Percentiles rank a stretch among this genome's conserved stretches.
phyloP scores from a whole-genome alignment of 2,113 vertebrate genomes.

The Orientallactaga bullata region DNA sequence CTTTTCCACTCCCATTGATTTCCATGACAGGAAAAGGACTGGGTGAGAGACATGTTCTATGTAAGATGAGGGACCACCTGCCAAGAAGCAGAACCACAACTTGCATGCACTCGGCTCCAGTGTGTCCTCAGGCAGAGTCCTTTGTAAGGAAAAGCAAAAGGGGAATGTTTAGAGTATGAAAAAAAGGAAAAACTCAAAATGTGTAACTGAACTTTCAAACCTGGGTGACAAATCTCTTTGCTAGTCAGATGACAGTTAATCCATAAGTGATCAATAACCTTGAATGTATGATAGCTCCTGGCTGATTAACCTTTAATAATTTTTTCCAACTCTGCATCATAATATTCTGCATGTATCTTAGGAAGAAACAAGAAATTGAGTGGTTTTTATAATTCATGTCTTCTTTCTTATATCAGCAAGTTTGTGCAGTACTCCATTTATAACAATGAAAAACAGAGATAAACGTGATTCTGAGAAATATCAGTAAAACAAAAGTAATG shows the following conservation, averaged over 20 bases:
- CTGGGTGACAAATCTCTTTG: background rate
- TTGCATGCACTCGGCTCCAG: too few species aligned
- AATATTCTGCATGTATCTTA: background rate
- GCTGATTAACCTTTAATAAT: background rate
- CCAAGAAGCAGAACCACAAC: too few species aligned
- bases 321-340: background rate
- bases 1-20: background rate
- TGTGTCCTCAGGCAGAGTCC: too few species aligned
- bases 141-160: too few species aligned
- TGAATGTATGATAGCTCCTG: background rate
- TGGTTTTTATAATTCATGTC: background rate
- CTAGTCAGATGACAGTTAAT: background rate
- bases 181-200: background rate
- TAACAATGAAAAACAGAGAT: background rate
- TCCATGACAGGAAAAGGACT: too few species aligned
- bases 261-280: too few species aligned
- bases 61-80: too few species aligned
- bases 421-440: background rate
- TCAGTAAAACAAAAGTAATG: background rate
- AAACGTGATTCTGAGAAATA: background rate
- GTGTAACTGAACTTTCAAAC: background rate
- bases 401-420: background rate
- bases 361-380: background rate
- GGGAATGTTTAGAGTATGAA: too few species aligned
- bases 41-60: too few species aligned